These are phyloP conservation scores for Calyptomena viridis DNA, from an alignment of 2,113 vertebrate species.

Conservation along the genomic window DNA sequence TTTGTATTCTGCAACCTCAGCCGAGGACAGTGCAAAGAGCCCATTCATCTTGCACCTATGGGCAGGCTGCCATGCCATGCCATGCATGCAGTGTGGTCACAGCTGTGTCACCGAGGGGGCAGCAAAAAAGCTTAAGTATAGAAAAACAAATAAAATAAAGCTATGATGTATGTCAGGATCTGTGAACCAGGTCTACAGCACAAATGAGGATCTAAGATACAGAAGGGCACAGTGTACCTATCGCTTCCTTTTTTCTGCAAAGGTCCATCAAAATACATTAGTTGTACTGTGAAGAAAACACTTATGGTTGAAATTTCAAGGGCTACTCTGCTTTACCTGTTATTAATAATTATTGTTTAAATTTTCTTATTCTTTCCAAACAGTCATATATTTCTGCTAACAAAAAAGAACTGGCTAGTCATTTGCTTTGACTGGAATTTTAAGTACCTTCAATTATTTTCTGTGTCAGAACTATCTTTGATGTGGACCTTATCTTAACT, in stretches of 20 bases:
- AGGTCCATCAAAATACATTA: background rate
- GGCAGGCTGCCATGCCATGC: background rate
- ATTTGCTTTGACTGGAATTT: constrained; percentile 43
- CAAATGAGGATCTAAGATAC: background rate
- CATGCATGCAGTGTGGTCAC: background rate
- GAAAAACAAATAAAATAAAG: background rate
- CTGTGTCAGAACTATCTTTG: constrained; percentile 26
- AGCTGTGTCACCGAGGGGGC: background rate
- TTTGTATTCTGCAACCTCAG: background rate
- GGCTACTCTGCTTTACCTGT: background rate
- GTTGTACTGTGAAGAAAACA: background rate
- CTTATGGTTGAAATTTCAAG: background rate
- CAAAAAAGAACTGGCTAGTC: background rate
- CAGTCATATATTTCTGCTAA: background rate
- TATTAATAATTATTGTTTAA: background rate
- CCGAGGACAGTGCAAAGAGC: background rate
- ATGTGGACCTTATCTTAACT: constrained; percentile 30
- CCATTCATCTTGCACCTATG: background rate
- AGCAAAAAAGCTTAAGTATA: background rate
- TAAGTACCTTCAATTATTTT: constrained; percentile 42
- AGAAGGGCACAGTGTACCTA: background rate
- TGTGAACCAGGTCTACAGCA: background rate
- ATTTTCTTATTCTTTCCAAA: background rate
- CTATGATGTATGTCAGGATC: background rate
- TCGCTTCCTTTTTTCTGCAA: background rate